Evolutionary conservation across 2,113 vertebrate species (phyloP).

Genomic region (Ammospiza nelsoni): DNA sequence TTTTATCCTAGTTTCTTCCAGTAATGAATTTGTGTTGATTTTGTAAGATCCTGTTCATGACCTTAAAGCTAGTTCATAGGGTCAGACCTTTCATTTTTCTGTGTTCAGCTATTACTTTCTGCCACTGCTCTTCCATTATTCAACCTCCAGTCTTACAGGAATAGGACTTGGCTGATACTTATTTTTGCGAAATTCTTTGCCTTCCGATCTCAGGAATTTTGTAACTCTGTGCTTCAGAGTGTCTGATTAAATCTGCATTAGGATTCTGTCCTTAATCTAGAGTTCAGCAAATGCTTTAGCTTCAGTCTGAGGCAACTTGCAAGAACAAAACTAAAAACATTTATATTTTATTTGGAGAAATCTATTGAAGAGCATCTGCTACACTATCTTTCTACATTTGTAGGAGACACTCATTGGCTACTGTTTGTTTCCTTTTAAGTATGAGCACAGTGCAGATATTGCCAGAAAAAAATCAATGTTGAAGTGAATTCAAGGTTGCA

Average conservation of each 20-base stretch:
- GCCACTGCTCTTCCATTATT: constrained; percentile 44
- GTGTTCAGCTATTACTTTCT: constrained; percentile 48
- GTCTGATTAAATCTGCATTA: constrained; percentile 45
- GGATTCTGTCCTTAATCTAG: constrained; percentile 17
- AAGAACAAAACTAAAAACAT: background rate
- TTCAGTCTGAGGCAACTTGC: background rate
- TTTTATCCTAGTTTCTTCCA: constrained; percentile 52
- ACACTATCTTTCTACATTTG: background rate
- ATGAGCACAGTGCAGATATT: background rate
- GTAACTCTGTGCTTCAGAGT: constrained; percentile 42
- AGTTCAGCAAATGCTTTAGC: background rate
- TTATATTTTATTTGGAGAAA: background rate
- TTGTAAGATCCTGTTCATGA: constrained; percentile 52
- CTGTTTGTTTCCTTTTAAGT: background rate
- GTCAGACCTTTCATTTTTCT: constrained; percentile 52
- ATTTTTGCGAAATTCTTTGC: constrained; percentile 60
- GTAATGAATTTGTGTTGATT: constrained; percentile 55
- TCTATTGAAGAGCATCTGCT: background rate
- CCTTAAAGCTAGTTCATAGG: constrained; percentile 57
- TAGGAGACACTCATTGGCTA: background rate
- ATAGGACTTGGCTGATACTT: constrained; percentile 44
- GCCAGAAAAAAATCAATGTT: background rate
- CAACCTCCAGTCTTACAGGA: constrained; percentile 51
- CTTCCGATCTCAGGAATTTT: constrained; percentile 47
- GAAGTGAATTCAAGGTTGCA: background rate